Base-by-base conservation (phyloP, 1,140 invertebrate species). In the Drosophila equinoxialis region DNA sequence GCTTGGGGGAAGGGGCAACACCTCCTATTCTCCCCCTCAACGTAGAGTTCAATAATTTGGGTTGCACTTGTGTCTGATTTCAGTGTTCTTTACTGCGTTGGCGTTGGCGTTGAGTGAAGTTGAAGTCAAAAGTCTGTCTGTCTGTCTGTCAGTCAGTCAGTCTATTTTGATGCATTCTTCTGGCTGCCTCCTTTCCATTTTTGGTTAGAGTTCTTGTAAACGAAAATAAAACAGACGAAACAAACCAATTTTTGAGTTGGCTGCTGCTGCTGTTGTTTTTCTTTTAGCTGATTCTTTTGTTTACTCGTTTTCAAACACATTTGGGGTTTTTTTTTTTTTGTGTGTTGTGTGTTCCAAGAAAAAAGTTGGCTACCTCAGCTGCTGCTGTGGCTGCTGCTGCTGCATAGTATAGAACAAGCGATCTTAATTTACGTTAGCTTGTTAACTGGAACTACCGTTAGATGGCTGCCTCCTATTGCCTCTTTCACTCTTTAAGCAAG, bases 351-450 rank as follows among this genome's bases (percentile, higher is more conserved):
- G 61, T 81, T 81, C 65, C 77, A 77, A 57, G 41, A 81, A 77
- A 6, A 74, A 66, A 66, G 65, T 60, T 68, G 78, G 65, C 55
- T 71, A 66, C 57, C 63, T 71, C 64, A 60, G 54, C 67, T 68
- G 45, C 59, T 30, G 67, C 71, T 17, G 17, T 17, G 17, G 17
- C 17, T 17, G 17, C 65, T 23, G 74, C 48, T 41, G 68, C 48
- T 51, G 67, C 70, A 71, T 67, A 74, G 83, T 67, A 71, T 67
- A 74, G 83, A 87, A 89, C 80, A 89, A 89, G 84, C 85, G 84
- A 89, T 89, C 84, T 89, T 87, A 87, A 87, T 87, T 87, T 87
- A 87, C 84, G 84, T 89, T 89, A 81, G 84, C 84, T 89, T 83
- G 83, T 87, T 87, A 87, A 79, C 84, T 89, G 71, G 71, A 90